phyloP scores from a whole-genome alignment of 1,140 invertebrate genomes.

The Drosophila grimshawi region DNA sequence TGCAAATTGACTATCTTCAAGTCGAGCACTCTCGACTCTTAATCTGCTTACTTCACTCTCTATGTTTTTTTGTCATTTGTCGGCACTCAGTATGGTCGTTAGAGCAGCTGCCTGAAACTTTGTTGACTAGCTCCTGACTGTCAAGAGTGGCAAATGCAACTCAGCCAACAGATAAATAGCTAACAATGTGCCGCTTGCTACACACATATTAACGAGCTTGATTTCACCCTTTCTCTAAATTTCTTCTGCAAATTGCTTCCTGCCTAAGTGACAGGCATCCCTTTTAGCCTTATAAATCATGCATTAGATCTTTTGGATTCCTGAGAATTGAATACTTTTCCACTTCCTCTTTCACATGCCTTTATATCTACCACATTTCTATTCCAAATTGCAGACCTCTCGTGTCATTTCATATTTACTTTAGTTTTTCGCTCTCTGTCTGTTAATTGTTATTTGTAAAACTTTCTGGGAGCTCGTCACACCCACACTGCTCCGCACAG shows the following conservation, averaged over 20 bases:
- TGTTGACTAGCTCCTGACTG: slow-evolving; percentile 23
- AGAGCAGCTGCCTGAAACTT: slow-evolving; percentile 41
- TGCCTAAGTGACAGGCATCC: not conserved
- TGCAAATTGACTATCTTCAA: slow-evolving; percentile 3
- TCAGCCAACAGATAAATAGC: slow-evolving; percentile 38
- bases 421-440: slow-evolving; percentile 29
- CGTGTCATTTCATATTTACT: slow-evolving; percentile 41
- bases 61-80: slow-evolving; percentile 5
- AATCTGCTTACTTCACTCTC: not conserved
- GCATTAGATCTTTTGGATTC: not conserved
- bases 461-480: slow-evolving; percentile 36
- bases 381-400: not conserved
- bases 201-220: slow-evolving; percentile 10
- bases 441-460: slow-evolving; percentile 72
- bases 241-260: not conserved
- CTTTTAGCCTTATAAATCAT: slow-evolving; percentile 3
- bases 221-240: not conserved
- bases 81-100: not conserved
- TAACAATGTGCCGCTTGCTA: slow-evolving; percentile 21
- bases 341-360: not conserved
- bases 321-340: not conserved
- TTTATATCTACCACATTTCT: slow-evolving; percentile 6
- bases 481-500: not conserved
- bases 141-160: slow-evolving; percentile 31
- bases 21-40: not conserved